Evolutionary conservation across 64 coral and sea anemone genomes (phyloP).

Genomic region (Stylophora pistillata): DNA sequence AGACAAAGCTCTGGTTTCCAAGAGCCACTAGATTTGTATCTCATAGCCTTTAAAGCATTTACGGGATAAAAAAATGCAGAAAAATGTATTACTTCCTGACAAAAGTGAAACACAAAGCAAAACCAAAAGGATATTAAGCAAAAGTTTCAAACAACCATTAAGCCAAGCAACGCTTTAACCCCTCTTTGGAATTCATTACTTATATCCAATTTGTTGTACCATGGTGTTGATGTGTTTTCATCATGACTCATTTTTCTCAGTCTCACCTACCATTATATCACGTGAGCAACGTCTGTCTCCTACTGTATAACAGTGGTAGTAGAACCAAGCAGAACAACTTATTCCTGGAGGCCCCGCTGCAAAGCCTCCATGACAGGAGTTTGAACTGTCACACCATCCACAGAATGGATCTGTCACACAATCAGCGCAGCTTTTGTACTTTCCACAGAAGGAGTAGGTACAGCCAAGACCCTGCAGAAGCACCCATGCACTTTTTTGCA

Average conservation of each 20-base stretch:
- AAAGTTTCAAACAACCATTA: too few relatives aligned
- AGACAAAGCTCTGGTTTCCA: too few relatives aligned
- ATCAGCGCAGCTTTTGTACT: constrained; percentile 28
- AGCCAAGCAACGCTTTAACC: too few relatives aligned
- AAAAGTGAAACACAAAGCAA: too few relatives aligned
- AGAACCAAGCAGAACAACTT: constrained; percentile 69
- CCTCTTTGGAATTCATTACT: too few relatives aligned
- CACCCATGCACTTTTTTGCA: neutral
- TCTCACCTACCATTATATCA: constrained; percentile 17
- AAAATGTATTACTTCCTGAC: too few relatives aligned
- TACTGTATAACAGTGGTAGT: constrained; percentile 61
- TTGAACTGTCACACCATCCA: constrained; percentile 62
- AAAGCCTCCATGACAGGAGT: constrained; percentile 37
- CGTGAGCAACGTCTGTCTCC: constrained; percentile 37
- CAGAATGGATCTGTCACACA: constrained; percentile 41
- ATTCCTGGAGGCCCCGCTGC: constrained; percentile 1
- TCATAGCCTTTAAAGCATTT: too few relatives aligned
- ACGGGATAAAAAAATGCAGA: too few relatives aligned
- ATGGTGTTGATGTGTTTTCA: neutral
- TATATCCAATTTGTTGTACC: too few relatives aligned
- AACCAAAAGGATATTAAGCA: too few relatives aligned
- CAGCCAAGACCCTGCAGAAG: constrained; percentile 46
- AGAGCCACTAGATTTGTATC: too few relatives aligned
- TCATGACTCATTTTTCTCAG: too few relatives aligned
- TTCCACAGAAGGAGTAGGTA: constrained; percentile 59